A percentile compares a stretch with the other conserved stretches of the same genome.
Evolutionary conservation across 2,113 vertebrate species (phyloP).

Genomic region (Carlito syrichta): DNA sequence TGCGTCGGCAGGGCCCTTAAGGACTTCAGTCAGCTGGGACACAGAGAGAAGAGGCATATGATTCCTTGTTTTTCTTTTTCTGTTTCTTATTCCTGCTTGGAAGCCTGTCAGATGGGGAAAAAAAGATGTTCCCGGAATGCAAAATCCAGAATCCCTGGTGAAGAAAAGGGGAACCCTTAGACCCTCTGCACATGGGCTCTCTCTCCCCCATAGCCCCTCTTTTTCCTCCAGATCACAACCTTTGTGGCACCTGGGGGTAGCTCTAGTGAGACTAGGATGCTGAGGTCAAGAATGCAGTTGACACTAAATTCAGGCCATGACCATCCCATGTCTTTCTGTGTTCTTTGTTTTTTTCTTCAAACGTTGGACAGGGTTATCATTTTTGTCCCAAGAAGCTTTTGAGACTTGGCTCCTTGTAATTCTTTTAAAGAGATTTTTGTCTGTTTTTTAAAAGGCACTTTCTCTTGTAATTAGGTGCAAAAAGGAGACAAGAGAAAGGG

Average conservation of each 20-base stretch:
- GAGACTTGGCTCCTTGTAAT: background rate
- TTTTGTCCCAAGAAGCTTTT: constrained; percentile 26
- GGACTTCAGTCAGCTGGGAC: no score
- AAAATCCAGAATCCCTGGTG: no score
- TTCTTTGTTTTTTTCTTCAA: background rate
- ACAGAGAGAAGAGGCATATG: no score
- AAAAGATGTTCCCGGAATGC: no score
- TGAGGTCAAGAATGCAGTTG: rapidly evolving
- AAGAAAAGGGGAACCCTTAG: background rate
- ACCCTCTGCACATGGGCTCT: rapidly evolving
- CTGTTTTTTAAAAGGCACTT: background rate
- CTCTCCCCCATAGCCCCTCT: background rate
- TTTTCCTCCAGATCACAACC: rapidly evolving
- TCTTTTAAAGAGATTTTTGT: background rate
- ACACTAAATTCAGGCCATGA: rapidly evolving
- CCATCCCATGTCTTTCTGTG: rapidly evolving
- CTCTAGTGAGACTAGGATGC: rapidly evolving
- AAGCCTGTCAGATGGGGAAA: background rate
- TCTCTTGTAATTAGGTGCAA: background rate
- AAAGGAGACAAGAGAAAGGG: background rate
- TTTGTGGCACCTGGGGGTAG: rapidly evolving
- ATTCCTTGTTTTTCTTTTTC: background rate
- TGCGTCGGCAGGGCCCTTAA: background rate
- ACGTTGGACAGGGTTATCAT: background rate
- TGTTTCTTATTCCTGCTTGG: background rate